Evolutionary conservation across 2,113 vertebrate species (phyloP), one percentile per base, ranked within the genome.

Genomic region (Gopherus evgoodei): DNA sequence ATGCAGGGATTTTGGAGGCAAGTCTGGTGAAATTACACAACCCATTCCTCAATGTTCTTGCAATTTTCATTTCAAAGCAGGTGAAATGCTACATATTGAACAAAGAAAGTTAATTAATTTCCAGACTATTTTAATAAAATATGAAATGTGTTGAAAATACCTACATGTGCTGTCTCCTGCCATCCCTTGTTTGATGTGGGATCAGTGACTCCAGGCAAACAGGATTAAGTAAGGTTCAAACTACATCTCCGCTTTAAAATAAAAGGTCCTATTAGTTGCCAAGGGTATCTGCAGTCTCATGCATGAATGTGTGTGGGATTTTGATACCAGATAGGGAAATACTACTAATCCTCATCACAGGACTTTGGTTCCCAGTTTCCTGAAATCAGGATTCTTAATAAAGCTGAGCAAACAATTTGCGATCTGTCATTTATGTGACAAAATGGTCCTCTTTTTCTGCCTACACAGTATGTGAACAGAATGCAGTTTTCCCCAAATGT

Each of bases 61-160:
- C n/a, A 59, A 29, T 54, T 97, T 97, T 97, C 47, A 72, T 97
- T 91, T 97, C 84, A 84, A 44, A 76, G 4, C 85, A 54, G 81
- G 78, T 62, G 50, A 92, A 92, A 17, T 50, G 54, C 56, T 52
- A 95, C 81, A 38, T 49, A 54, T 88, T 86, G 89, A 89, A 84
- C 90, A 35, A 93, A 87, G 84, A 90, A 78, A 90, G 75, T 80
- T 69, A 50, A 76, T 89, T 75, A 6, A 81, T 79, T 59, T 78
- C 90, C 49, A 29, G 89, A 53, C 42, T 49, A 72, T 54, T 93
- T 90, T 96, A 97, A 93, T 95, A 87, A 95, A 95, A 83, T 47
- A 42, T 76, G 75, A 62, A 52, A 49, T 82, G 42, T 80, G 2
- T 88, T 94, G n/a, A 52, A 21, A 90, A 62, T 65, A 84, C 16